Evolutionary conservation across 64 coral and sea anemone genomes (phyloP).

Genomic region (Orbicella faveolata): DNA sequence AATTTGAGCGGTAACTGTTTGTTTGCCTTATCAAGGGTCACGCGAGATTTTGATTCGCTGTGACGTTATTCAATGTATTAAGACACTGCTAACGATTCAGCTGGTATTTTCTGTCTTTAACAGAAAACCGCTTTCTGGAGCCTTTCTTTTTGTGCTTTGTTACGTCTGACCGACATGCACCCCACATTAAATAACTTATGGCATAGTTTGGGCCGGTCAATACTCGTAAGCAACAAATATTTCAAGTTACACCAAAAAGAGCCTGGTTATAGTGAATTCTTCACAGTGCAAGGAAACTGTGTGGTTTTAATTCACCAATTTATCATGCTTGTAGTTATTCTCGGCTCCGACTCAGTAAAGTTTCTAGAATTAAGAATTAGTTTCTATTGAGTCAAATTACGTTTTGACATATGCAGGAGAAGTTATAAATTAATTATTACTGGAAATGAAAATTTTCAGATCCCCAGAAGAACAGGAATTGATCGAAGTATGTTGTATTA

Average conservation of each 20-base stretch:
- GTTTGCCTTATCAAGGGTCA: background rate
- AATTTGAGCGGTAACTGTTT: background rate
- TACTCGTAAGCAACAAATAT: background rate
- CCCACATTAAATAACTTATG: background rate
- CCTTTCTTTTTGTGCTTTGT: background rate
- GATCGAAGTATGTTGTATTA: too few species aligned
- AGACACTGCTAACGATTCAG: too few species aligned
- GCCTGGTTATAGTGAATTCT: background rate
- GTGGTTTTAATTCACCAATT: background rate
- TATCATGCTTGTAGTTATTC: background rate
- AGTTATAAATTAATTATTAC: background rate
- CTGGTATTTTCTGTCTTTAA: too few species aligned
- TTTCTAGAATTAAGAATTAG: too few species aligned
- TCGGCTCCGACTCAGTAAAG: too few species aligned
- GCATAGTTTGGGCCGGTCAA: background rate
- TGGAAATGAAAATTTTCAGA: background rate
- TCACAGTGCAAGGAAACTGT: conserved; percentile 8
- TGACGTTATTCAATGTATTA: background rate
- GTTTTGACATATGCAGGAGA: background rate
- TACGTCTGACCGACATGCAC: background rate
- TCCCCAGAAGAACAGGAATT: background rate
- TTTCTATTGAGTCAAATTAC: background rate
- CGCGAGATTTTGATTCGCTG: background rate
- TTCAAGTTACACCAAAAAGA: background rate
- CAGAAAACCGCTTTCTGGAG: too few species aligned